Base-by-base conservation (phyloP, 2,888 invertebrate genomes). In the Sceliomorpha sp. region DNA sequence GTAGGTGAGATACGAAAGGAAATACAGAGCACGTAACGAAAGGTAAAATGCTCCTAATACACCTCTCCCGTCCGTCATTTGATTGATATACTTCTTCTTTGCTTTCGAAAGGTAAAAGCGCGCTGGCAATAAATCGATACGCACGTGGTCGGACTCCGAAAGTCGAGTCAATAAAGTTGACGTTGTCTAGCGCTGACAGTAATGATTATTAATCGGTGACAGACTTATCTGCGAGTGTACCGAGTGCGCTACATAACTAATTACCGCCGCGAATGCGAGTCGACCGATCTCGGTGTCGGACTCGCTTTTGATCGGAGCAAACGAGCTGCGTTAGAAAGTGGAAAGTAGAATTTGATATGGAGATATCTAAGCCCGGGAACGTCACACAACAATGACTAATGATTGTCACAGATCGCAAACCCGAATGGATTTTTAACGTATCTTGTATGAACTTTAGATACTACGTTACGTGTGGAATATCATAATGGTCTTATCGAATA, bases 201-300 rank as follows among this genome's bases (percentile, higher is more conserved):
- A 69, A 69, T 69, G 69, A 63, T 63, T 69, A 69, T 69, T 69
- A 69, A 69, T 69, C 58, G 69, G 69, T 55, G 69, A 69, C 69
- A 69, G 63, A 69, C 53, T 62, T 58, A 62, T 67, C 66, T 53
- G 59, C 59, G 42, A 67, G 32, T 59, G 59, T 36, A 67, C 58
- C 53, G 15, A 59, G 58, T 59, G 53, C 58, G 34, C 48, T 59
- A 50, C 55, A 42, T 50, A 60, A 55, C 60, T 60, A 60, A 67
- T 59, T 67, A 67, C 67, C 59, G 34, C 27, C 58, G 36, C 45
- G 51, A 39, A 39, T 58, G 32, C 56, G 37, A 45, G 50, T 56
- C 56, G 40, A 10, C 48, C 27, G 14, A 39, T 31, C 20, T 15
- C 17, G 13, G 20, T 26, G 29, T 45, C 51, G 32, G 40, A 31